Evolutionary conservation across 2,113 vertebrate species (phyloP).

Genomic region (Malurus melanocephalus): DNA sequence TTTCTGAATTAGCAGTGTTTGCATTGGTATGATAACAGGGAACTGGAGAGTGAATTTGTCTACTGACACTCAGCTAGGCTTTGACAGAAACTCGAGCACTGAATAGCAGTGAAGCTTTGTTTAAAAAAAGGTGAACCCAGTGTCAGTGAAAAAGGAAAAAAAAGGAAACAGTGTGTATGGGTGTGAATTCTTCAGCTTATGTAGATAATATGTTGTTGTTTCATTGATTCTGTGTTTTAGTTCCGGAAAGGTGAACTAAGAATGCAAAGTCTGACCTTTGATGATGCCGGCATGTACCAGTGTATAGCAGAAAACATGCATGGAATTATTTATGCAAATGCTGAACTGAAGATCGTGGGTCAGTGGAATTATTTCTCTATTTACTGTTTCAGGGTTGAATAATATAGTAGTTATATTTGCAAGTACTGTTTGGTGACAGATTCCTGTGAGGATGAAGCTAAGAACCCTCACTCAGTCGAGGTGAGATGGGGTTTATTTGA

Average conservation of each 20-base stretch:
- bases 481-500: not conserved
- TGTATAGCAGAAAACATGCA: conserved; percentile 91
- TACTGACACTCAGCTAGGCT: not conserved
- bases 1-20: not conserved
- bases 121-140: not conserved
- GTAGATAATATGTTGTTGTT: not conserved
- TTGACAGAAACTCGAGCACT: not conserved
- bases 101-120: not conserved
- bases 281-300: conserved; percentile 94
- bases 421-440: not conserved
- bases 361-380: conserved; percentile 65
- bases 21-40: not conserved
- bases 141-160: not conserved
- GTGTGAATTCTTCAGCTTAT: not conserved
- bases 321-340: conserved; percentile 88
- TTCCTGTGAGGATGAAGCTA: not conserved
- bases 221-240: conserved; percentile 67
- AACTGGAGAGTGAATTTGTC: not conserved
- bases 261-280: conserved; percentile 80
- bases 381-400: not conserved
- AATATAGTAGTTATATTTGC: not conserved
- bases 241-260: conserved; percentile 80
- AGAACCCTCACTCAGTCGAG: not conserved
- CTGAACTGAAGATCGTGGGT: conserved; percentile 93
- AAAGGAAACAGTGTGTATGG: not conserved